Percentiles rank a stretch among this genome's conserved stretches.
These are phyloP conservation scores for Osmerus mordax DNA, from an alignment of 2,113 vertebrate genomes.

Conservation along the genomic window DNA sequence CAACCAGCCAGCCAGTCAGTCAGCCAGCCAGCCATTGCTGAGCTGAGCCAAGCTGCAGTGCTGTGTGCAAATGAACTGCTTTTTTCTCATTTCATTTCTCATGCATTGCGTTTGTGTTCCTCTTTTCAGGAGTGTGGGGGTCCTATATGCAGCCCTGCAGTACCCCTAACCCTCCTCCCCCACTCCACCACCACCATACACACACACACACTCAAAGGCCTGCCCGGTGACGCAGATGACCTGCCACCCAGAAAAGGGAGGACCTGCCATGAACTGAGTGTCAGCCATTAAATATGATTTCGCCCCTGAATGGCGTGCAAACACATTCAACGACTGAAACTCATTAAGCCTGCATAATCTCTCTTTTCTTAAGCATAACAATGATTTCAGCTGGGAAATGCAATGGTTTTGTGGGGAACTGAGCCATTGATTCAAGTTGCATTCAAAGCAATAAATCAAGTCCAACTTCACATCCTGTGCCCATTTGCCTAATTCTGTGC, in stretches of 20 bases:
- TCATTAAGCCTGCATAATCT: constrained; percentile 80
- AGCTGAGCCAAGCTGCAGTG: constrained; percentile 31
- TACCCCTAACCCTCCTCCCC: no score
- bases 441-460: constrained; percentile 83
- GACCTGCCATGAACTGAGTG: constrained; percentile 74
- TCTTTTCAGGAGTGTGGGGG: constrained; percentile 67
- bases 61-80: constrained; percentile 67
- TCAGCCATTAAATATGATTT: constrained; percentile 82
- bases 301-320: constrained; percentile 70
- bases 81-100: constrained; percentile 70
- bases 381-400: constrained; percentile 79
- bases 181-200: no score
- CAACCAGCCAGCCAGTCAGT: no score
- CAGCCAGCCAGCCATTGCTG: constrained; percentile 40
- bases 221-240: constrained; percentile 69
- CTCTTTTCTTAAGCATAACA: constrained; percentile 78
- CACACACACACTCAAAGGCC: constrained; percentile 50
- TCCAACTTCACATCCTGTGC: constrained; percentile 75
- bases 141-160: constrained; percentile 62
- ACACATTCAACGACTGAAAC: constrained; percentile 74
- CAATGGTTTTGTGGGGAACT: constrained; percentile 69
- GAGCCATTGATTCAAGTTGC: constrained; percentile 75
- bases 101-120: constrained; percentile 58
- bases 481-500: constrained; percentile 77
- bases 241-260: constrained; percentile 72